Percentiles rank a stretch among this genome's conserved stretches.
Conservation (phyloP, 2,797 vertebrate species). For the Lepus townsendii region DNA sequence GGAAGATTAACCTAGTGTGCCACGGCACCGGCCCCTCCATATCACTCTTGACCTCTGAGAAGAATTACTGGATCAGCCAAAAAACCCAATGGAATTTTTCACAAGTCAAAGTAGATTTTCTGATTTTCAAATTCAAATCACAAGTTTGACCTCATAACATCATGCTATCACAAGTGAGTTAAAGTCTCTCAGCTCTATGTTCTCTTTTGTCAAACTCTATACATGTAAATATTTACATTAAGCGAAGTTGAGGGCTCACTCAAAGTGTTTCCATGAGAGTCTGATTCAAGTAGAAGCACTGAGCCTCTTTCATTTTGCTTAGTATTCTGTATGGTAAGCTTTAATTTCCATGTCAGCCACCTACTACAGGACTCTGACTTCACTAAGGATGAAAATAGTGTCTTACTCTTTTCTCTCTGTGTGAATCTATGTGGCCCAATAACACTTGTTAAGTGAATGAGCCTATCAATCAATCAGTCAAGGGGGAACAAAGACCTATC, state of each 20-base stretch:
- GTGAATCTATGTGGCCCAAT: background rate
- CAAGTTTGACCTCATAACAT: background rate
- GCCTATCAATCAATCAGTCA: constrained; percentile 45
- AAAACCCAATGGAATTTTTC: constrained; percentile 33
- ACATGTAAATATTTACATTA: constrained; percentile 25
- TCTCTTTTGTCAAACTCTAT: constrained; percentile 1
- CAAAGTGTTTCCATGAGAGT: background rate
- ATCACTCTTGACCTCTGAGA: background rate
- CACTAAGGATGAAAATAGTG: background rate
- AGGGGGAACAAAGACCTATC: constrained; percentile 50
- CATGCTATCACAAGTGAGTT: constrained; percentile 48
- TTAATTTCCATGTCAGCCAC: background rate
- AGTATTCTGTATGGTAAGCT: background rate
- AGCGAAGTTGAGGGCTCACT: background rate
- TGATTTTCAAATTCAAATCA: constrained; percentile 14
- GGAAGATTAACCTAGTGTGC: too few species aligned
- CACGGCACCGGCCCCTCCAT: background rate
- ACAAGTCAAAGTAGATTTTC: constrained; percentile 57
- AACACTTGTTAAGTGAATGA: constrained; percentile 50
- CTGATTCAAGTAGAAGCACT: background rate
- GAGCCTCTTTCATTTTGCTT: background rate
- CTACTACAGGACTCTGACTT: background rate
- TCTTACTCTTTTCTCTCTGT: background rate
- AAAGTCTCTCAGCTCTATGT: background rate
- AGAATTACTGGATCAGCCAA: constrained; percentile 21